Evolutionary conservation across 2,113 vertebrate genomes (phyloP), one percentile per base, ranked within the genome.

Genomic region (Laterallus jamaicensis): DNA sequence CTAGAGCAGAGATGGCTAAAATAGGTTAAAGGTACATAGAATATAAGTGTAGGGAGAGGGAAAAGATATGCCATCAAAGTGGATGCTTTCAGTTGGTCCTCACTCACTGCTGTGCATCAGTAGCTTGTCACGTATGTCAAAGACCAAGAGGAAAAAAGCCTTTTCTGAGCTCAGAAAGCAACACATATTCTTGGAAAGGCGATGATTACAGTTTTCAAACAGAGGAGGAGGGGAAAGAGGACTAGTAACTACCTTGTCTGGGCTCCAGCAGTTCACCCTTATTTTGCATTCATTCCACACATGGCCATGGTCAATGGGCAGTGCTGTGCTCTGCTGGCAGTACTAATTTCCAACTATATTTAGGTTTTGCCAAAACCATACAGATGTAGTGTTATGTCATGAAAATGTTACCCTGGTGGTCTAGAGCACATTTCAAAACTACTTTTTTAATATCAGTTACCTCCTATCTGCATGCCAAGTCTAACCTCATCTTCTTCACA

Each of bases 191-290:
- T 87, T 60, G 22, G 59, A 66, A 87, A 81, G 68, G 73, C 1
- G 3, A 37, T 92, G 86, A 93, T 92, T 90, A 78, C 74, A 90
- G 89, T 67, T 93, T 93, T 95, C 93, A 90, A 56, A 74, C 55
- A 54, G 82, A 69, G 86, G 37, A 85, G 95, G 69, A 79, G 68
- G 58, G 15, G 50, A 81, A 64, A 80, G 49, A 90, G 44, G 55
- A 52, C 21, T 56, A 28, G 69, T 60, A 68, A 68, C 88, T 87
- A 10, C 47, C 50, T 81, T 69, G 71, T 52, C 47, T 42, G 86
- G 47, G 32, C 74, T 90, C 82, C 78, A 73, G 69, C 60, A 81
- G 86, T n/a, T 93, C 47, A 55, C 12, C 10, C 28, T 64, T 44
- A 39, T 12, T 81, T 69, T 81, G 29, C 59, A 80, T 79, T 86